These are phyloP conservation scores for Drosophila merina DNA, from an alignment of 2,888 invertebrate genomes.

Conservation along the genomic window DNA sequence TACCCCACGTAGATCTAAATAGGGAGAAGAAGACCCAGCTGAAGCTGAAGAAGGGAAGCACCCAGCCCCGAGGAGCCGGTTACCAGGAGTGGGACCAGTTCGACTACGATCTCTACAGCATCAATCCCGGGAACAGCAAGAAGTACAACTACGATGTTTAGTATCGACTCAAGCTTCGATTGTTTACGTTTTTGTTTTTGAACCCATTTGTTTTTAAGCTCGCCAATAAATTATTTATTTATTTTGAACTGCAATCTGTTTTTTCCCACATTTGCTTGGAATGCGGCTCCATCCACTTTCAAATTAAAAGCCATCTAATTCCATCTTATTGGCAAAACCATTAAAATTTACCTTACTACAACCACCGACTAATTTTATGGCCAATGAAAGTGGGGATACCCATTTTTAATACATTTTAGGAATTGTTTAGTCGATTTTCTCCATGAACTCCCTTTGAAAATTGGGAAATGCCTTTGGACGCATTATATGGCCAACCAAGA, in stretches of 20 bases:
- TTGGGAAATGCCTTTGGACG: background rate
- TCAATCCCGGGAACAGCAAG: constrained; percentile 68
- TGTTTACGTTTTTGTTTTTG: constrained; percentile 47
- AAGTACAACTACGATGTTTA: constrained; percentile 63
- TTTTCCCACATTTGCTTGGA: constrained; percentile 41
- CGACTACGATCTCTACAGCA: constrained; percentile 81
- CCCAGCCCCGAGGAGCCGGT: constrained; percentile 63
- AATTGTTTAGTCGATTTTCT: background rate
- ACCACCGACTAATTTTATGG: constrained; percentile 9
- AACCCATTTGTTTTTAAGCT: constrained; percentile 55
- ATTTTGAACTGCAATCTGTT: constrained; percentile 55
- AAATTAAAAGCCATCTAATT: constrained; percentile 36
- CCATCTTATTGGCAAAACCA: constrained; percentile 56
- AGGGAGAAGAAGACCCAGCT: constrained; percentile 62
- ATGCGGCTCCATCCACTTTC: constrained; percentile 43
- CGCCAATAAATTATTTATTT: constrained; percentile 76
- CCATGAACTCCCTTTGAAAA: background rate
- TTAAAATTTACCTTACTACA: constrained; percentile 54
- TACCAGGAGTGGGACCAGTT: constrained; percentile 81
- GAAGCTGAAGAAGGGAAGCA: constrained; percentile 72
- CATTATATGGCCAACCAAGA: background rate
- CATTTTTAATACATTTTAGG: no score
- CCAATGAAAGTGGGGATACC: constrained; percentile 16
- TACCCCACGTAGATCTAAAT: constrained; percentile 64
- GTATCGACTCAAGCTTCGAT: constrained; percentile 19